Base-by-base conservation (phyloP, 2,113 vertebrate genomes). In the Alectura lathami region DNA sequence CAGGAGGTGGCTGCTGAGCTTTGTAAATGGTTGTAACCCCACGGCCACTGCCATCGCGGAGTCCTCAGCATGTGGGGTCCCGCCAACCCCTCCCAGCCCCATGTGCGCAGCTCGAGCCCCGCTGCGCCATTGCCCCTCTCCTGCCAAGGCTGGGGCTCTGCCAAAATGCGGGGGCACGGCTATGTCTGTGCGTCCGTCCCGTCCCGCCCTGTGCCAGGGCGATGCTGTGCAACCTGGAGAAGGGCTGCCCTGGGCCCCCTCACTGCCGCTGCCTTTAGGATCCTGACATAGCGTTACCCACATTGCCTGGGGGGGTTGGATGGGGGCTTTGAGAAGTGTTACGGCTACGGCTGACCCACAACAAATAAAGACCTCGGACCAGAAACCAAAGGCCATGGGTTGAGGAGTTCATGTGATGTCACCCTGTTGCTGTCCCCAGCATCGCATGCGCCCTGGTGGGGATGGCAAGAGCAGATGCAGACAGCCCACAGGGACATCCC, bases 331-430 rank as follows among this genome's bases (percentile, higher is more conserved):
- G 77, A 30, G 74, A 76, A 84, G 48, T 83, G 67, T 93, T 95
- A 91, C 57, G 88, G 62, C n/a, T 48, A 56, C 16, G 21, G 88
- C 86, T 73, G 54, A 80, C 67, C 18, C 50, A 50, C 59, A 88
- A 88, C 38, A 66, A 97, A 97, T 97, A 97, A 97, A 97, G 91
- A 88, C 93, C 93, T 93, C 66, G 10, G 89, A 95, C 32, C 45
- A 94, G 59, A 93, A 90, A 86, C 70, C 79, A 68, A 36, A 8
- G 3, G n/a, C 53, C 9, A 17, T 20, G 11, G 23, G 0, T 1
- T 86, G 59, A 90, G 48, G 43, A 85, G 21, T 83, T 24, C 75
- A 26, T 66, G 32, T 42, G 47, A 43, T 0, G 2, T 69, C 51
- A 62, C 21, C 12, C 0, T 0, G 3, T 34, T 5, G 4, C 42